phyloP scores from a whole-genome alignment of 2,888 invertebrate species.

The Drosophila lacicola region DNA sequence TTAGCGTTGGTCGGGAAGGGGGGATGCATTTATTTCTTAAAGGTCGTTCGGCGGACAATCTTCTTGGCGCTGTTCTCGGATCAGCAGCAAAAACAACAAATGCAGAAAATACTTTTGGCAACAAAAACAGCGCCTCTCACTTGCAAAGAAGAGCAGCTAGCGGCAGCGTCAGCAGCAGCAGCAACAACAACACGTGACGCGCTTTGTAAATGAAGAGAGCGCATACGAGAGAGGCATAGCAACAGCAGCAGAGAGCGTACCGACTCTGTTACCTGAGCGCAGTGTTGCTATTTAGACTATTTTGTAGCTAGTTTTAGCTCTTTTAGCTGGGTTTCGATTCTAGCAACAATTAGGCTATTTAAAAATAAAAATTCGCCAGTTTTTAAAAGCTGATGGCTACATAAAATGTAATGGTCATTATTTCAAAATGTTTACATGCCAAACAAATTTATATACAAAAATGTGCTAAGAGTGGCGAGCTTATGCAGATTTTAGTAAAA shows the following conservation, averaged over 20 bases:
- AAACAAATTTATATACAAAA: not conserved
- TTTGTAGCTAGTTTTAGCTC: conserved; percentile 4
- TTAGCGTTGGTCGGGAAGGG: conserved; percentile 25
- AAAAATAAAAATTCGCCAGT: no score
- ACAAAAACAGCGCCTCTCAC: conserved; percentile 4
- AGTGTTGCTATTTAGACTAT: not conserved
- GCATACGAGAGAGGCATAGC: conserved; percentile 11
- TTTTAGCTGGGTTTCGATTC: no score
- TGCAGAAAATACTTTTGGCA: conserved; percentile 49
- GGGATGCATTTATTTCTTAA: conserved; percentile 44
- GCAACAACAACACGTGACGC: conserved; percentile 68
- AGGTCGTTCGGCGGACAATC: conserved; percentile 75
- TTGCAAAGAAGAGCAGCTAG: conserved; percentile 11
- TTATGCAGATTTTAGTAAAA: no score
- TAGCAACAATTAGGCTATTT: no score
- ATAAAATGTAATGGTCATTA: no score
- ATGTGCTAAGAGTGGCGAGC: no score
- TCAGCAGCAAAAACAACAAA: conserved; percentile 25
- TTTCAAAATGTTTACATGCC: not conserved
- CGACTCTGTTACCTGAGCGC: conserved; percentile 3
- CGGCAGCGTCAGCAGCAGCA: conserved; percentile 5
- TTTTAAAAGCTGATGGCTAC: no score
- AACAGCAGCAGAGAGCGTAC: not conserved
- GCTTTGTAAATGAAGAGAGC: conserved; percentile 36
- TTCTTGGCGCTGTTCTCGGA: conserved; percentile 20